Evolutionary conservation across 2,113 vertebrate species (phyloP), one percentile per base, ranked within the genome.

Genomic region (Tachysurus vachellii): DNA sequence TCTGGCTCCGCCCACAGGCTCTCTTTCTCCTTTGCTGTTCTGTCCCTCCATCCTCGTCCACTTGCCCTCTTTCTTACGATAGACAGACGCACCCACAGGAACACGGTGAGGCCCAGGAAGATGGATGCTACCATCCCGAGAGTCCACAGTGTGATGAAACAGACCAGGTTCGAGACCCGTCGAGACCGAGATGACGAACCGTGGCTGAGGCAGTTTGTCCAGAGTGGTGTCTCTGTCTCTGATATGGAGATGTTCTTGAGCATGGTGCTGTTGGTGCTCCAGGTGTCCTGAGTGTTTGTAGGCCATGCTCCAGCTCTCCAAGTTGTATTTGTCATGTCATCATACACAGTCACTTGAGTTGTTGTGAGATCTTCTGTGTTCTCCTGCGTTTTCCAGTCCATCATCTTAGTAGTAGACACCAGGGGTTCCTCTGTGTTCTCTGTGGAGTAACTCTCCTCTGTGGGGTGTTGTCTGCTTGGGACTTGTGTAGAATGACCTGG

Each of bases 91-190:
- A 90, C 91, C 71, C 87, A 89, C 53, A 93, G 83, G 82, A 88
- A 93, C 28, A 93, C 88, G 7, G 54, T 91, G 28, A 92, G 76
- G 1, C 91, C 91, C 4, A 92, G 83, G 64, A 92, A 93, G n/a
- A 92, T 31, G 0, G 91, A 77, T 21, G 90, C 91, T 3, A 13
- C 71, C 88, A 92, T 71, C 1, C 70, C 87, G 7, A 93, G 88
- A 47, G 50, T 57, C 91, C 89, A 93, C 64, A 92, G 3, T 1
- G 80, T 88, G 42, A 92, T 28, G 50, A 93, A 89, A 73, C 91
- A 92, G 57, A 87, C 42, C 66, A 89, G 28, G 57, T 26, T 90
- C 5, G 82, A 84, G 14, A 50, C 80, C 13, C 26, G 75, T 1
- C 23, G 47, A 86, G 44, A 13, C 5, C 47, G 2, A 28, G 66